These are phyloP conservation scores for Hippocampus barbouri DNA, from an alignment of 2,113 vertebrate species.

Conservation along the genomic window DNA sequence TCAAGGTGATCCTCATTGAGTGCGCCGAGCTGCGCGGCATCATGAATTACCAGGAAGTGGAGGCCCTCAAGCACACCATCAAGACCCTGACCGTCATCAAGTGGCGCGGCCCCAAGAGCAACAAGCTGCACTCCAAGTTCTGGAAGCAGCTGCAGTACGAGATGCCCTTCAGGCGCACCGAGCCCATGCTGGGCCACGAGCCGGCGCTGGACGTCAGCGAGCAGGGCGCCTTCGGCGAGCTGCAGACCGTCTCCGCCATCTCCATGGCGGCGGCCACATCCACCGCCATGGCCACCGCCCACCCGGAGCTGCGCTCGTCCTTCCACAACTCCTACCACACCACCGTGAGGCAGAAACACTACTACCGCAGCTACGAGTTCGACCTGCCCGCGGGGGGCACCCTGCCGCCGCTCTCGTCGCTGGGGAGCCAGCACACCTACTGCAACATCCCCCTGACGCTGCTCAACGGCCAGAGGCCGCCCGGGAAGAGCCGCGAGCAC, in stretches of 20 bases:
- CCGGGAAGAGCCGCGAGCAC: slow-evolving; percentile 91
- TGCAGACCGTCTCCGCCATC: slow-evolving; percentile 96
- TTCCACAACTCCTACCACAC: slow-evolving; percentile 98
- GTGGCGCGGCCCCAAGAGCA: slow-evolving; percentile 94
- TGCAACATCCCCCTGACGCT: slow-evolving; percentile 99
- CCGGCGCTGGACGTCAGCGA: slow-evolving; percentile 95
- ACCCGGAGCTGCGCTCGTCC: slow-evolving; percentile 93
- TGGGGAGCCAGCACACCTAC: slow-evolving; percentile 99
- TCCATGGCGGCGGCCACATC: slow-evolving; percentile 97
- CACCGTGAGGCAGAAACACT: slow-evolving; percentile 99
- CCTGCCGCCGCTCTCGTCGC: slow-evolving; percentile 87
- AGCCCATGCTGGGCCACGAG: slow-evolving; percentile 89
- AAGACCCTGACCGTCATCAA: slow-evolving; percentile 97
- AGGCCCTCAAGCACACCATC: slow-evolving; percentile 96
- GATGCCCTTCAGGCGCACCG: slow-evolving; percentile 97
- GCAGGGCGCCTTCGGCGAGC: slow-evolving; percentile 94
- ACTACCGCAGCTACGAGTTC: slow-evolving; percentile 97
- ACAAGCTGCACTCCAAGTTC: slow-evolving; percentile 97
- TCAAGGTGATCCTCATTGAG: slow-evolving; percentile 98
- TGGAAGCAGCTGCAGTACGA: slow-evolving; percentile 99
- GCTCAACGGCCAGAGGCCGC: slow-evolving; percentile 94
- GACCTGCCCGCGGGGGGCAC: slow-evolving; percentile 91
- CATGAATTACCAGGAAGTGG: slow-evolving; percentile 99
- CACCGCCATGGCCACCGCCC: slow-evolving; percentile 94
- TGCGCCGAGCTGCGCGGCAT: slow-evolving; percentile 94